Conservation (phyloP, 2,888 invertebrate genomes). For the Xylota sylvarum region DNA sequence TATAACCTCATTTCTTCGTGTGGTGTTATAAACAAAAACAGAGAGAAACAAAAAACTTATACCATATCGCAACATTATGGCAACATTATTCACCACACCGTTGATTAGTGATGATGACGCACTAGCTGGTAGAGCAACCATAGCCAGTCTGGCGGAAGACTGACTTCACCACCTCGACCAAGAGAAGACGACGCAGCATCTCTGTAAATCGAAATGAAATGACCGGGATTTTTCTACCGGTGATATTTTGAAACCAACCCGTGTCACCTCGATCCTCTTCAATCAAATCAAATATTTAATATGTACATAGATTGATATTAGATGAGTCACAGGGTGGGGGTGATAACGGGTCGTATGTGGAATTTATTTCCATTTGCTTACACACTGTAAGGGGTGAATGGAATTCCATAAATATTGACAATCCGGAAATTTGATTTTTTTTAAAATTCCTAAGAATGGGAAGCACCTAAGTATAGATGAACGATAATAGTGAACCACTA, state of each 20-base stretch:
- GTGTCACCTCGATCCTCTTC: not conserved
- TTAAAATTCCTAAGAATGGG: not conserved
- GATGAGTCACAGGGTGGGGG: not conserved
- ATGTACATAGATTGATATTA: not conserved
- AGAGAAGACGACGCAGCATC: not conserved
- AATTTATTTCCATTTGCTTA: not conserved
- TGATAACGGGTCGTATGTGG: constrained; percentile 15
- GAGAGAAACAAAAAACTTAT: constrained; percentile 12
- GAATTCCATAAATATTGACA: constrained; percentile 7
- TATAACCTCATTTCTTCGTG: constrained; percentile 61
- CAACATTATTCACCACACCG: constrained; percentile 68
- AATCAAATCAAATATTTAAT: constrained; percentile 4
- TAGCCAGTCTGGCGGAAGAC: constrained; percentile 13
- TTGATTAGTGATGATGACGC: constrained; percentile 35
- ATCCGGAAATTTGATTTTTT: constrained; percentile 6
- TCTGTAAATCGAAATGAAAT: not conserved
- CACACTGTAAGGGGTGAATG: not conserved
- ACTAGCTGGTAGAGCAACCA: constrained; percentile 30
- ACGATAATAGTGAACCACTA: not conserved
- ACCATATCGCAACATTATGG: constrained; percentile 57
- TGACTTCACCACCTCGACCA: not conserved
- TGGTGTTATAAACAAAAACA: constrained; percentile 38
- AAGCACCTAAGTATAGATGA: constrained; percentile 5
- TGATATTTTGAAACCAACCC: constrained; percentile 33
- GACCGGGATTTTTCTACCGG: constrained; percentile 48